Evolutionary conservation across 1,140 invertebrate species (phyloP).

Genomic region (Aethina tumida): DNA sequence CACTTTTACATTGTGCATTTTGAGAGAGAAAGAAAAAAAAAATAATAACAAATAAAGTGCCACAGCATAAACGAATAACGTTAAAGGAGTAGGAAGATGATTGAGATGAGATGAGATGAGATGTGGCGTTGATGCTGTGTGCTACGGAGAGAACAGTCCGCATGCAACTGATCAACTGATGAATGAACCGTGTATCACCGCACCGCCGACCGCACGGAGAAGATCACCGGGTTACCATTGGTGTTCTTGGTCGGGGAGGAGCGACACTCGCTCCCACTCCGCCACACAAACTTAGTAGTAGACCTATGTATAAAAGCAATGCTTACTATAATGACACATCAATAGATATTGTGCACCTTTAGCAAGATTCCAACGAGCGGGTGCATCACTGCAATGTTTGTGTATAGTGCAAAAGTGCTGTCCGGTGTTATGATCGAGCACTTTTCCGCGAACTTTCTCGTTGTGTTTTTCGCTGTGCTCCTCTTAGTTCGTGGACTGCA

Average conservation of each 20-base stretch:
- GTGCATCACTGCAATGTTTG: conserved; percentile 26
- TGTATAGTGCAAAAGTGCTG: conserved; percentile 27
- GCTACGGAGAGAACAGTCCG: conserved; percentile 1
- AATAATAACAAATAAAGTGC: too few relatives aligned
- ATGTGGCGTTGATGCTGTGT: background rate
- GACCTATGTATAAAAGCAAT: conserved; percentile 26
- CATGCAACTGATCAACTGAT: conserved; percentile 19
- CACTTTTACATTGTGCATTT: too few relatives aligned
- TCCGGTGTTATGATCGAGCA: conserved; percentile 25
- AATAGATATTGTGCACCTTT: conserved; percentile 22
- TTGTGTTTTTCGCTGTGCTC: conserved; percentile 47
- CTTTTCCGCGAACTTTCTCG: conserved; percentile 27
- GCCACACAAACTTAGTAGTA: conserved; percentile 23
- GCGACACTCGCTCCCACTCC: conserved; percentile 16
- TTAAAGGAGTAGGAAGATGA: background rate
- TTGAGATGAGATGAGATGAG: background rate
- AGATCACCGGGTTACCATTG: conserved; percentile 15
- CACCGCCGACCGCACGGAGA: conserved; percentile 12
- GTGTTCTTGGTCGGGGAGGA: conserved; percentile 22
- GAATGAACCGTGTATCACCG: conserved; percentile 26
- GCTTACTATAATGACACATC: conserved; percentile 22
- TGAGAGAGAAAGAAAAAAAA: too few relatives aligned
- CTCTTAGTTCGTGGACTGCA: conserved; percentile 39
- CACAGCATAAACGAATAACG: background rate
- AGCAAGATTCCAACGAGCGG: conserved; percentile 13